Conservation (phyloP, 2,888 invertebrate genomes). For the Papilio elwesi region DNA sequence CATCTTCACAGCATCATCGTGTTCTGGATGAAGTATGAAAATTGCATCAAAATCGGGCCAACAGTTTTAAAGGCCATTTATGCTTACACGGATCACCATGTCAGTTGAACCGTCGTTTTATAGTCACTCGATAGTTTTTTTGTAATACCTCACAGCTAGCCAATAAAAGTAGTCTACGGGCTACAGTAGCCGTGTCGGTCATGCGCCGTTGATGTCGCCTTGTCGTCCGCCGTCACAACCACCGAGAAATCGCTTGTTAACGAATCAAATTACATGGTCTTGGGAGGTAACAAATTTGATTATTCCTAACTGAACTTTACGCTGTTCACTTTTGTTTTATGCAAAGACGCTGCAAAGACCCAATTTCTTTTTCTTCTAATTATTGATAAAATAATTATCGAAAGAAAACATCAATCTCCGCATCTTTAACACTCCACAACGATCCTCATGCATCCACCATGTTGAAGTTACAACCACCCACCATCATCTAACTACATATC, state of each 20-base stretch:
- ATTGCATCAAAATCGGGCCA: no score
- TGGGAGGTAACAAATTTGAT: conserved; percentile 50
- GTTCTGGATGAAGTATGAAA: no score
- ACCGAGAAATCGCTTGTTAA: conserved; percentile 38
- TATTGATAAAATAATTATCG: no score
- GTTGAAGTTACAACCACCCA: no score
- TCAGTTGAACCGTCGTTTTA: background rate
- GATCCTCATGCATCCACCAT: no score
- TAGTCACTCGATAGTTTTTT: background rate
- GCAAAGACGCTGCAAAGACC: no score
- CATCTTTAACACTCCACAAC: no score
- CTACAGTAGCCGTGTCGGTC: conserved; percentile 34
- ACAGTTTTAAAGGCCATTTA: background rate
- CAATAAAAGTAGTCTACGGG: conserved; percentile 6
- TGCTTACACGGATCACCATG: background rate
- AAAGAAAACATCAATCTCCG: no score
- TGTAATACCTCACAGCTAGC: conserved; percentile 25
- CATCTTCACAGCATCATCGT: no score
- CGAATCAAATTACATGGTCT: conserved; percentile 45
- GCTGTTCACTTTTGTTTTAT: background rate
- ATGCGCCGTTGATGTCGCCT: conserved; percentile 28
- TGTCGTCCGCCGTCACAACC: conserved; percentile 31
- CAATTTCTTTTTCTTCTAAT: no score
- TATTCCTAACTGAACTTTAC: conserved; percentile 33
- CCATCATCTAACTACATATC: no score